These are phyloP conservation scores for Rhogogaster chlorosoma DNA, from an alignment of 2,888 invertebrate species.

Conservation along the genomic window DNA sequence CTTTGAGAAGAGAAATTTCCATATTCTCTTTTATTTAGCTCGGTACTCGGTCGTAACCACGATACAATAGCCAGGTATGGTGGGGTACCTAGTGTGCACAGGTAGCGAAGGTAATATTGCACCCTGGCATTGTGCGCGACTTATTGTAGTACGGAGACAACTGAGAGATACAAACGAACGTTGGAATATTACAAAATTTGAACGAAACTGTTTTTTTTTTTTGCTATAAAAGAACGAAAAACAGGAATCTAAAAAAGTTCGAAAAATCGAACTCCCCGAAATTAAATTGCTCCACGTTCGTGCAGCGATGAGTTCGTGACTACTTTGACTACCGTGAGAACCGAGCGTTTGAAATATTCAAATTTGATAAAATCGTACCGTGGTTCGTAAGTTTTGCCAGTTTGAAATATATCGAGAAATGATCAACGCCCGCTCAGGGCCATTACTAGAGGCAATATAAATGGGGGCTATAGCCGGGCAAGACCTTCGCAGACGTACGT, in stretches of 20 bases:
- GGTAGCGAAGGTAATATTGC: constrained; percentile 42
- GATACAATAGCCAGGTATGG: constrained; percentile 37
- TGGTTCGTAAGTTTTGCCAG: neutral
- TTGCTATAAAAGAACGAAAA: neutral
- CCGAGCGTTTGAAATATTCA: neutral
- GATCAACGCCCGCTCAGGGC: constrained; percentile 1
- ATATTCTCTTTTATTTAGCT: constrained; percentile 11
- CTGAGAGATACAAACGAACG: constrained; percentile 21
- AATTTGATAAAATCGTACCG: neutral
- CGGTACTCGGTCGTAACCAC: constrained; percentile 28
- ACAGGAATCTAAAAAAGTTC: neutral
- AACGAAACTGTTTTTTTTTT: neutral
- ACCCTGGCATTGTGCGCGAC: constrained; percentile 28
- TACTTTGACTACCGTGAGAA: neutral
- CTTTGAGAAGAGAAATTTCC: neutral
- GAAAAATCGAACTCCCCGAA: neutral
- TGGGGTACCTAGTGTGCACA: constrained; percentile 20
- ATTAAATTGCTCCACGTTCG: neutral
- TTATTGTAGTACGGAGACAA: constrained; percentile 19
- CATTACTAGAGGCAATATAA: constrained; percentile 29
- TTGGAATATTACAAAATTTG: neutral
- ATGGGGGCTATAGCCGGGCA: neutral
- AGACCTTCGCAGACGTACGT: constrained; percentile 11
- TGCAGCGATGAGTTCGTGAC: neutral
- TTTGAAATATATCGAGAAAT: constrained; percentile 52